Conservation (phyloP, 2,888 invertebrate species). For the Maniola hyperantus region DNA sequence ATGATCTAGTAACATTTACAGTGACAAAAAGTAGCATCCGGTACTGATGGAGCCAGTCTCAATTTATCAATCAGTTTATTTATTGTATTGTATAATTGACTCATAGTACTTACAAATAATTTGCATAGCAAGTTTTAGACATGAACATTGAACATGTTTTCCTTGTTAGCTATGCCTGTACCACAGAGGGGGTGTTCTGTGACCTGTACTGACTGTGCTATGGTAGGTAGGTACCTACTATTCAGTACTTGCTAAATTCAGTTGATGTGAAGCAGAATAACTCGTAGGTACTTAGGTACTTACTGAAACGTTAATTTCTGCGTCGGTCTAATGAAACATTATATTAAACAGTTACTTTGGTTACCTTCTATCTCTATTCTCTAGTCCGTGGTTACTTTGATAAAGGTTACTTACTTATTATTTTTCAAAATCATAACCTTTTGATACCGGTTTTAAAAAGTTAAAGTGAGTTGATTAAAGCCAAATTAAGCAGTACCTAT, state of each 20-base stretch:
- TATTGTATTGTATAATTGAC: slow-evolving; percentile 15
- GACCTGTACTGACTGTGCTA: background rate
- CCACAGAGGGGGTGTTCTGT: too few species aligned
- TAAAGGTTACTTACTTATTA: too few species aligned
- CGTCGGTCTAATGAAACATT: too few species aligned
- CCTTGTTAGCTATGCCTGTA: slow-evolving; percentile 5
- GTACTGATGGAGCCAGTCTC: background rate
- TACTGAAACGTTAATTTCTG: too few species aligned
- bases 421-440: too few species aligned
- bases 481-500: too few species aligned
- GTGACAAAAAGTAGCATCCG: slow-evolving; percentile 18
- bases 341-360: too few species aligned
- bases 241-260: background rate
- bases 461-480: too few species aligned
- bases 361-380: too few species aligned
- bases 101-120: slow-evolving; percentile 7
- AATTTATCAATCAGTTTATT: slow-evolving; percentile 8
- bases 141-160: slow-evolving; percentile 8
- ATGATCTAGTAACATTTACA: slow-evolving; percentile 18
- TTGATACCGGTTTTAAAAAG: too few species aligned
- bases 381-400: too few species aligned
- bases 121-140: slow-evolving; percentile 17
- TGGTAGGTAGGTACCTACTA: background rate
- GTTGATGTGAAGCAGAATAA: background rate
- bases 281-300: background rate